Conservation (phyloP, 2,113 vertebrate species). For the Paracanthobrama guichenoti region DNA sequence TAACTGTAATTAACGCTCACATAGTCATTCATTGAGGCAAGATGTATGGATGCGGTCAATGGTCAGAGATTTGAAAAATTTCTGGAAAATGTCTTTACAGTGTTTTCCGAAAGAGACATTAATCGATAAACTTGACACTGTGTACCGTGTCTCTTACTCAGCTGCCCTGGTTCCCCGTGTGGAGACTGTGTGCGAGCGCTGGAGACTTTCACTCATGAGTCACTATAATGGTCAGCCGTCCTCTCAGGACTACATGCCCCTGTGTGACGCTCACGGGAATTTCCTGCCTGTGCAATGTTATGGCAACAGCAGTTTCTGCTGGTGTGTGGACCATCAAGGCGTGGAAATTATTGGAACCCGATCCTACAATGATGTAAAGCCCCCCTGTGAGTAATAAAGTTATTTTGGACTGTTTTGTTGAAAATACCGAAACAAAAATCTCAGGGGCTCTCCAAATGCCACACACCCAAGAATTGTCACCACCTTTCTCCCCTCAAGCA, state of each 20-base stretch:
- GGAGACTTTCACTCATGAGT: slow-evolving; percentile 84
- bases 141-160: slow-evolving; percentile 10
- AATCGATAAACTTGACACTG: neutral
- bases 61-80: neutral
- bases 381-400: slow-evolving; percentile 79
- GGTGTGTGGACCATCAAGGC: slow-evolving; percentile 90
- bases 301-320: slow-evolving; percentile 89
- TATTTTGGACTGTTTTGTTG: neutral
- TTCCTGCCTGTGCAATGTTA: slow-evolving; percentile 90
- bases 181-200: slow-evolving; percentile 86
- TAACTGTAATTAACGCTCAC: slow-evolving; percentile 35
- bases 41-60: neutral
- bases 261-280: slow-evolving; percentile 80
- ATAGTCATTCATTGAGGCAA: neutral
- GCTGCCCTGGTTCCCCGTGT: slow-evolving; percentile 60
- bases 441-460: too few relatives aligned
- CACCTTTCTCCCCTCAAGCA: too few relatives aligned
- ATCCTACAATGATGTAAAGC: slow-evolving; percentile 79
- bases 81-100: neutral
- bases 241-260: slow-evolving; percentile 84
- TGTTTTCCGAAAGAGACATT: neutral
- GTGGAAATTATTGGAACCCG: slow-evolving; percentile 85
- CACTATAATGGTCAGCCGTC: slow-evolving; percentile 82
- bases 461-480: too few relatives aligned
- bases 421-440: neutral